Evolutionary conservation across 2,797 vertebrate genomes (phyloP).

Genomic region (Pangasius sanitwongsei): DNA sequence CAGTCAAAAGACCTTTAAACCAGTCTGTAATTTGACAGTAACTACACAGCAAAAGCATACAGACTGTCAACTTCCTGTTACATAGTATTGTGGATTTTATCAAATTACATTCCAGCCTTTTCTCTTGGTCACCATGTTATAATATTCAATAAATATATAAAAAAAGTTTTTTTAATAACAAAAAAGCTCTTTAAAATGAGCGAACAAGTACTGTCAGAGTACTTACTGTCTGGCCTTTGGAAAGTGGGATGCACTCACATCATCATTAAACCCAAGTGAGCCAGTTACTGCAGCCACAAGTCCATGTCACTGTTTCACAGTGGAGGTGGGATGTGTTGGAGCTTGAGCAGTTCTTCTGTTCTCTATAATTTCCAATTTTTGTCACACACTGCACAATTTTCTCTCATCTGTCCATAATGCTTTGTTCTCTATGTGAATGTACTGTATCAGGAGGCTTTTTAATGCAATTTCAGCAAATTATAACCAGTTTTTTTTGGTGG

Average conservation of each 20-base stretch:
- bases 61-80: not conserved
- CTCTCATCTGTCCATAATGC: not conserved
- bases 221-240: not conserved
- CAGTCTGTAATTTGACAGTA: not conserved
- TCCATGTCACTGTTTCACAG: conserved; percentile 19
- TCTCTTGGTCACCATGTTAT: not conserved
- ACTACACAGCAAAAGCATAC: not conserved
- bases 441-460: not conserved
- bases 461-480: not conserved
- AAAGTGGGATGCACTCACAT: conserved; percentile 1
- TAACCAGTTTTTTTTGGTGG: not conserved
- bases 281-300: conserved; percentile 17
- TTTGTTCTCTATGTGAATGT: not conserved
- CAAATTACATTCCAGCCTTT: not conserved
- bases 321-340: not conserved
- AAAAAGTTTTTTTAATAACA: not conserved
- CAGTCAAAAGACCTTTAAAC: not conserved
- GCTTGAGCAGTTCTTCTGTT: conserved; percentile 1
- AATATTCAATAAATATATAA: not conserved
- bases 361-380: not conserved
- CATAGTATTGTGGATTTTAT: not conserved
- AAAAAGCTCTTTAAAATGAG: not conserved
- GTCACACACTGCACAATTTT: not conserved
- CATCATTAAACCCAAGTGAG: not conserved
- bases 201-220: not conserved